Base-by-base conservation (phyloP, 2,888 invertebrate genomes). In the Cryptosula pallasiana region DNA sequence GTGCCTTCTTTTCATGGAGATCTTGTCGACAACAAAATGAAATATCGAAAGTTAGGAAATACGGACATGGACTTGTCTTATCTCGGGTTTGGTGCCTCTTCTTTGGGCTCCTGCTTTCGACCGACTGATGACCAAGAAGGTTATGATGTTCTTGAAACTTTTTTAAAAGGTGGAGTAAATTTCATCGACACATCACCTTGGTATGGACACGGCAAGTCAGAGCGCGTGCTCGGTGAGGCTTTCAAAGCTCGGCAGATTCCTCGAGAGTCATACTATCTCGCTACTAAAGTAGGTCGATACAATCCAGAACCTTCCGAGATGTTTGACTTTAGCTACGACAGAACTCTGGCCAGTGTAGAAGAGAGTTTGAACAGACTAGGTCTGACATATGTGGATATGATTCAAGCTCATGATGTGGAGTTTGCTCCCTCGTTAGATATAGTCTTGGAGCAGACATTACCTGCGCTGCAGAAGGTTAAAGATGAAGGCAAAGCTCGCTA, bases 371-470 rank as follows among this genome's bases (percentile, higher is more conserved):
- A 87, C 73, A 86, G 88, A 23, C 87, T 97, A 20, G 90, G 90
- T 0, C 79, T 95, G 73, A 90, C 91, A 74, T 94, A 93, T 82
- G 89, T 96, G 0, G 96, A 97, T 82, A 85, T 96, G 34, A 90
- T 96, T 80, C 94, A 95, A 94, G 89, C 95, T n/a, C 96, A 96
- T 80, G 96, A 97, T 80, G 87, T 92, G 72, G 95, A 95, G 79
- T 96, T 94, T 82, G 92, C 93, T 0, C 89, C 91, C 3, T 90
- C 89, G 75, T 83, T 90, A 27, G 90, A 92, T 57, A 85, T 91
- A 13, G 87, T 97, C 1, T 78, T 95, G 0, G 90, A 91, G 71
- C 94, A 96, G 85, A 94, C 95, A 0, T 83, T 97, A 55, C 95
- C 95, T 1, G 89, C 91, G 0, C 83, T 96, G 16, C 90, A 91